Evolutionary conservation across 92 coral and sea anemone species (phyloP), one percentile per base, ranked within the genome.

Genomic region (Chrysogorgia sp.): DNA sequence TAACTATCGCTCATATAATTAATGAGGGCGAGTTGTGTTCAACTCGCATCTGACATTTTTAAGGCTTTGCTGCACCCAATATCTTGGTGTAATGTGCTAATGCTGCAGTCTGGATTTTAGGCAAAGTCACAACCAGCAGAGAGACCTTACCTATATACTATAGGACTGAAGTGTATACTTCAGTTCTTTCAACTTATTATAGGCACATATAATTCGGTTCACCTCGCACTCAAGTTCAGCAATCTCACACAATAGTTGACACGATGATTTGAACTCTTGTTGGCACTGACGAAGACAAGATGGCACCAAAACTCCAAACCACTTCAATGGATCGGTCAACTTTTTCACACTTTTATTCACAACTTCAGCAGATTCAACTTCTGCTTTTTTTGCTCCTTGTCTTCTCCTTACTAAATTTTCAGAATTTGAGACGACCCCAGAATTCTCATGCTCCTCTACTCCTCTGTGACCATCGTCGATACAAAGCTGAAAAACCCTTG

Each of bases 241-340:
- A 22, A 89, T 64, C 40, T 91, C 97, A 76, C 98, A 91, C 55
- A 90, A 76, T 17, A 94, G 74, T 29, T 90, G 94, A 62, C 92
- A 79, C 8, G 92, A 92, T 29, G 68, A 76, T 74, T 81, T 91
- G 26, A 89, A 94, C 40, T 87, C 71, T 34, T 58, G 84, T 70
- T 94, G 98, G 9, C 97, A 96, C 45, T 85, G 81, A 67, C 85
- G 87, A 31, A 94, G 77, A 55, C 89, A 86, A 34, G 88, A 74
- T 56, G 98, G 97, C 30, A 94, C 98, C 41, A 94, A 72, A 75
- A 91, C 96, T 37, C 98, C 98, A 61, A 91, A 94, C 98, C 98
- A 94, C 49, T 89, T 94, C 5, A 94, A 32, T 15, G 98, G 98
- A 67, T 94, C 93, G 41, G 67, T 82, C 13, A 77, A 13, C 26